Evolutionary conservation across 2,797 vertebrate species (phyloP).

Genomic region (Sebastes itinus): DNA sequence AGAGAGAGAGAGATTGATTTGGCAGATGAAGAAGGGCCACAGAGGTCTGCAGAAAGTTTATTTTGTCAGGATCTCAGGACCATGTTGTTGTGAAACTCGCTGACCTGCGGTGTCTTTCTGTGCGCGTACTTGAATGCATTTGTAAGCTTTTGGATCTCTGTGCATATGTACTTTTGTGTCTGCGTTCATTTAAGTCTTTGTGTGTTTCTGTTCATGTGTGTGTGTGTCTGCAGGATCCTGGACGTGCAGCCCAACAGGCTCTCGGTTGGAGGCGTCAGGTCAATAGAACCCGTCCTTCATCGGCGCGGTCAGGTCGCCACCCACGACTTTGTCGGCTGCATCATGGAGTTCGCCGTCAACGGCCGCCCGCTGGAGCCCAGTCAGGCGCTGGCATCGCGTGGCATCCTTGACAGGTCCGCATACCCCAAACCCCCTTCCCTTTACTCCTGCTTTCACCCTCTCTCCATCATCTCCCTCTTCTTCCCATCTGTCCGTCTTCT

Average conservation of each 20-base stretch:
- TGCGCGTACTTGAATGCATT: slow-evolving; percentile 13
- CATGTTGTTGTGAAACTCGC: slow-evolving; percentile 49
- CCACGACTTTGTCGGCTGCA: slow-evolving; percentile 97
- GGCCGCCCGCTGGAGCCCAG: slow-evolving; percentile 97
- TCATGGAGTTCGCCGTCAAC: slow-evolving; percentile 98
- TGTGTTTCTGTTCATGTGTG: slow-evolving; percentile 10
- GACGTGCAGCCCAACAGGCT: slow-evolving; percentile 96
- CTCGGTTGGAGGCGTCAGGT: slow-evolving; percentile 93
- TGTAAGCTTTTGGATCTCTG: slow-evolving; percentile 14
- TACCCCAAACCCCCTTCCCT: slow-evolving; percentile 18
- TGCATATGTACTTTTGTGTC: slow-evolving; percentile 7
- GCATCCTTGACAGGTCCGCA: slow-evolving; percentile 93
- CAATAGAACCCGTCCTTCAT: slow-evolving; percentile 91
- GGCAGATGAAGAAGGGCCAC: slow-evolving; percentile 41
- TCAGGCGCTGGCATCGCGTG: slow-evolving; percentile 91
- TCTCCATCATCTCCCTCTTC: slow-evolving; percentile 35
- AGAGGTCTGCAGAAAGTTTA: slow-evolving; percentile 52
- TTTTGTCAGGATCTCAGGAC: slow-evolving; percentile 41
- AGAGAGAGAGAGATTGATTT: slow-evolving; percentile 25
- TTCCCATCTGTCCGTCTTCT: slow-evolving; percentile 60
- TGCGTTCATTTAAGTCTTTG: neutral
- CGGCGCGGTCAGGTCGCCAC: slow-evolving; percentile 92
- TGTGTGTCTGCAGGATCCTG: slow-evolving; percentile 86
- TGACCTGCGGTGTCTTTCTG: slow-evolving; percentile 47
- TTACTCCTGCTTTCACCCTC: neutral